Evolutionary conservation across 1,140 invertebrate species (phyloP).

Genomic region (Lysiphlebus fabarum): DNA sequence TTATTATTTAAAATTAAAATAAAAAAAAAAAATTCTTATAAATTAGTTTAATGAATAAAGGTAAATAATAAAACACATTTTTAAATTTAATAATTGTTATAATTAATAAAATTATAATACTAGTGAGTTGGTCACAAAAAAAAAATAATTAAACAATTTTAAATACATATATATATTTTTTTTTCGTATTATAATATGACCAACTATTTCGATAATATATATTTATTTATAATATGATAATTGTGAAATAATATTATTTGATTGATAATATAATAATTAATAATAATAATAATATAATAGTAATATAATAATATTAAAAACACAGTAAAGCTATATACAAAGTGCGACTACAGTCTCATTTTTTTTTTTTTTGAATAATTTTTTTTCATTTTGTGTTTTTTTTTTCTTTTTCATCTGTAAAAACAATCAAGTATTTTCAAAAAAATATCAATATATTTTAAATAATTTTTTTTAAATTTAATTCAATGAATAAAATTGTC

Average conservation of each 20-base stretch:
- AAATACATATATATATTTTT: background rate
- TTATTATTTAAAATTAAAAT: too few species aligned
- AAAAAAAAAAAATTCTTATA: too few species aligned
- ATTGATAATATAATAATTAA: slow-evolving; percentile 40
- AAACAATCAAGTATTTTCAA: too few species aligned
- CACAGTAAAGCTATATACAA: slow-evolving; percentile 52
- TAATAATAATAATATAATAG: slow-evolving; percentile 39
- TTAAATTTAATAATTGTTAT: slow-evolving; percentile 35
- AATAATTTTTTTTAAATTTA: background rate
- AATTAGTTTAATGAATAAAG: slow-evolving; percentile 18
- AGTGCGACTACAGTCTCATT: slow-evolving; percentile 49
- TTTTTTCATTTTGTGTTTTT: background rate
- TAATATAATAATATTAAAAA: slow-evolving; percentile 50
- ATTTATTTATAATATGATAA: slow-evolving; percentile 30
- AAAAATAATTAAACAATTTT: slow-evolving; percentile 14
- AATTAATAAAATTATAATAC: slow-evolving; percentile 40
- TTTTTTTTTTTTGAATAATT: slow-evolving; percentile 19
- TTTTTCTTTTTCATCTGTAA: too few species aligned
- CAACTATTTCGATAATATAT: slow-evolving; percentile 23
- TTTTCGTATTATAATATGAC: background rate
- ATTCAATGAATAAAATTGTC: background rate
- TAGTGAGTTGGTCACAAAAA: slow-evolving; percentile 10
- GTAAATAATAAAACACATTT: slow-evolving; percentile 29
- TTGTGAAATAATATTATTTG: slow-evolving; percentile 33
- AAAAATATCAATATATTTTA: background rate